Conservation (phyloP, 2,113 vertebrate genomes). For the Synodontis membranacea region DNA sequence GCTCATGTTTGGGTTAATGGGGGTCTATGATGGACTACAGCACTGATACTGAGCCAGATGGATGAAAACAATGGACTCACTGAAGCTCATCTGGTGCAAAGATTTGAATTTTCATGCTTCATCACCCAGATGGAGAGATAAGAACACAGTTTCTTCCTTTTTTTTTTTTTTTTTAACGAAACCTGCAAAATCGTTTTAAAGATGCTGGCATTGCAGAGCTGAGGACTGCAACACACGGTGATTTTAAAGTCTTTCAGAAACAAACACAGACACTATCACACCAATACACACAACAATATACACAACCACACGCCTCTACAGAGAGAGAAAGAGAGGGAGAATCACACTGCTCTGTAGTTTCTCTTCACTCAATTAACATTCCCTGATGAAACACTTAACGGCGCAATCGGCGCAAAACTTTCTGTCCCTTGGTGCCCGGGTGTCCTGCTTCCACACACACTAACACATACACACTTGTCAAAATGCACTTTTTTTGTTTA, state of each 20-base stretch:
- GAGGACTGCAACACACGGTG: background rate
- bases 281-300: background rate
- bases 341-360: background rate
- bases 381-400: conserved; percentile 57
- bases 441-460: conserved; percentile 1
- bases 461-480: conserved; percentile 12
- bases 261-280: background rate
- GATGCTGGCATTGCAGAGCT: background rate
- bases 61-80: conserved; percentile 7
- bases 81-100: conserved; percentile 38
- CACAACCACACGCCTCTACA: background rate
- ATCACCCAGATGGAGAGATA: conserved; percentile 19
- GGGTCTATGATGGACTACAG: background rate
- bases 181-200: background rate
- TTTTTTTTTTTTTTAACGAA: background rate
- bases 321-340: background rate
- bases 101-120: background rate
- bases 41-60: conserved; percentile 13
- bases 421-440: background rate
- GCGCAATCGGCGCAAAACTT: conserved; percentile 49
- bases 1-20: background rate
- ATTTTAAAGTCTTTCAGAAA: conserved; percentile 1
- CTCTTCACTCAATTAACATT: conserved; percentile 46
- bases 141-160: background rate
- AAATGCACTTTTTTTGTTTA: too few species aligned